Percentiles rank a stretch among this genome's conserved stretches.
These are phyloP conservation scores for Agrypnus murinus DNA, from an alignment of 2,888 invertebrate genomes.

Conservation along the genomic window DNA sequence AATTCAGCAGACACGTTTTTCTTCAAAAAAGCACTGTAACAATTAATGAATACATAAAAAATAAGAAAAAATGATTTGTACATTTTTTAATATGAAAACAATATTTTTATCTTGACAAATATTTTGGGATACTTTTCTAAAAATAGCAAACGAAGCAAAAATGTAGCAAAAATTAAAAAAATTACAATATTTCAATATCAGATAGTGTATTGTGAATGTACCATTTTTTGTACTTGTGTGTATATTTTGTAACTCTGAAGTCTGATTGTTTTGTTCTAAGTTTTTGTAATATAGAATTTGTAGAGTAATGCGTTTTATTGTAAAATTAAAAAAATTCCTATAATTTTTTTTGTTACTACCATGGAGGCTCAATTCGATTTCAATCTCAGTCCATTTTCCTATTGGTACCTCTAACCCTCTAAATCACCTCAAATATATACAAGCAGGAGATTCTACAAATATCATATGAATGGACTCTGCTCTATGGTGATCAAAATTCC, in stretches of 20 bases:
- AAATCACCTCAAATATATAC: too few relatives aligned
- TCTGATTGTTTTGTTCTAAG: conserved; percentile 63
- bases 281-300: conserved; percentile 65
- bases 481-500: too few relatives aligned
- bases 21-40: conserved; percentile 43
- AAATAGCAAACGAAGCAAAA: conserved; percentile 50
- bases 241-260: conserved; percentile 65
- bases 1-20: conserved; percentile 13
- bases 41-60: conserved; percentile 60
- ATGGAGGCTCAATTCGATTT: too few relatives aligned
- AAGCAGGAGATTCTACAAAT: too few relatives aligned
- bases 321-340: too few relatives aligned
- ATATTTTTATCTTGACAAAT: conserved; percentile 66
- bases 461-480: too few relatives aligned
- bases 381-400: too few relatives aligned
- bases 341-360: too few relatives aligned
- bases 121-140: conserved; percentile 70
- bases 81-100: conserved; percentile 57
- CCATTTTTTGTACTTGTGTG: conserved; percentile 56
- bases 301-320: not conserved
- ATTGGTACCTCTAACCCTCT: too few relatives aligned
- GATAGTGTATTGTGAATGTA: conserved; percentile 55
- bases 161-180: conserved; percentile 27
- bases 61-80: conserved; percentile 50
- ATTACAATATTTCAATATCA: conserved; percentile 44